Percentiles rank a stretch among this genome's conserved stretches.
Evolutionary conservation across 2,797 vertebrate genomes (phyloP).

Genomic region (Eidolon dupreanum): DNA sequence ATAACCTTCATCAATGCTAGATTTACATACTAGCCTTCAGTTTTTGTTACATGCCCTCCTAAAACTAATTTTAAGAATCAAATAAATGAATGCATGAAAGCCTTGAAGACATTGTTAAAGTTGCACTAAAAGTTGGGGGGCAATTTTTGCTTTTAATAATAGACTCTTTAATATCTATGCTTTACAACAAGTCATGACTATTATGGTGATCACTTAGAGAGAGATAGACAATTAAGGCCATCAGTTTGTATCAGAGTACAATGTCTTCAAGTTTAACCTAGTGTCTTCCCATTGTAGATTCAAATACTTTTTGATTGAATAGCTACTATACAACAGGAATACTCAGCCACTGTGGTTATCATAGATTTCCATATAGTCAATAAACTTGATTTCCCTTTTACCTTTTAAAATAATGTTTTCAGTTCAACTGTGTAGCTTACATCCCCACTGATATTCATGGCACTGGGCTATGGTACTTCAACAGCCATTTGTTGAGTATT

Average conservation of each 20-base stretch:
- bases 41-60: slow-evolving; percentile 69
- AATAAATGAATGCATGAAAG: slow-evolving; percentile 65
- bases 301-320: background rate
- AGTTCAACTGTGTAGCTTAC: background rate
- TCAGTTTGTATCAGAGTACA: background rate
- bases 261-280: background rate
- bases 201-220: background rate
- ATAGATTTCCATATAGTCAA: background rate
- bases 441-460: background rate
- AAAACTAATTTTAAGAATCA: slow-evolving; percentile 72
- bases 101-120: slow-evolving; percentile 54
- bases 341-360: background rate
- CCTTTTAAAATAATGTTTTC: background rate
- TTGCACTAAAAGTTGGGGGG: background rate
- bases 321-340: background rate
- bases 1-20: background rate
- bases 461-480: background rate
- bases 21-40: slow-evolving; percentile 66
- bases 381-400: background rate
- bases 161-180: background rate
- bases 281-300: background rate
- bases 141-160: background rate
- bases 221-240: background rate
- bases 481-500: background rate
- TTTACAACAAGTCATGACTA: background rate